A percentile compares a stretch with the other conserved stretches of the same genome.
phyloP scores from a whole-genome alignment of 2,888 invertebrate genomes.

The Trachelus stipa region DNA sequence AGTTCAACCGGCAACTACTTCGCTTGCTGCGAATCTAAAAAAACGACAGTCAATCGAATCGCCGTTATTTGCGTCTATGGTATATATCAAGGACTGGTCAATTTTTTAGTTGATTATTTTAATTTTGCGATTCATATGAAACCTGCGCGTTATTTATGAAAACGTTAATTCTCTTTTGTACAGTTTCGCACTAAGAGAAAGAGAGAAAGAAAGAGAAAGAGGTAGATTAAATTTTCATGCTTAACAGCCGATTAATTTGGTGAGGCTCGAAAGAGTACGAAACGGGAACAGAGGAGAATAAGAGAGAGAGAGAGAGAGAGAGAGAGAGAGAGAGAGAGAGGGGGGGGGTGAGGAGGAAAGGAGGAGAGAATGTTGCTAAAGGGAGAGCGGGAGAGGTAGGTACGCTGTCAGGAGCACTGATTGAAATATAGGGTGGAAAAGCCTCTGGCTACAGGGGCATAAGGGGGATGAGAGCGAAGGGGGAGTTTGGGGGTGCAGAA shows the following conservation, averaged over 20 bases:
- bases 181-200: background rate
- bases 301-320: slow-evolving; percentile 29
- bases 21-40: background rate
- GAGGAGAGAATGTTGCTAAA: slow-evolving; percentile 14
- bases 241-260: slow-evolving; percentile 62
- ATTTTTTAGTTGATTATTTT: background rate
- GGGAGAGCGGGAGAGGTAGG: slow-evolving; percentile 19
- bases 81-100: background rate
- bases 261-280: slow-evolving; percentile 32
- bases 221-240: slow-evolving; percentile 55
- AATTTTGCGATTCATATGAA: background rate
- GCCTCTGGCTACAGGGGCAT: slow-evolving; percentile 47
- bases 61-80: background rate
- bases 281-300: slow-evolving; percentile 35
- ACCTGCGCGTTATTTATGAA: background rate
- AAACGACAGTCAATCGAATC: background rate
- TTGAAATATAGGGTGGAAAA: slow-evolving; percentile 63
- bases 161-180: slow-evolving; percentile 15
- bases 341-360: background rate
- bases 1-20: slow-evolving; percentile 41
- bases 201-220: slow-evolving; percentile 10
- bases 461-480: slow-evolving; percentile 29
- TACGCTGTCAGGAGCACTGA: slow-evolving; percentile 60
- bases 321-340: background rate
- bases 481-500: slow-evolving; percentile 44